Evolutionary conservation across 1,140 invertebrate species (phyloP), one percentile per base, ranked within the genome.

Genomic region (Zaprionus capensis): DNA sequence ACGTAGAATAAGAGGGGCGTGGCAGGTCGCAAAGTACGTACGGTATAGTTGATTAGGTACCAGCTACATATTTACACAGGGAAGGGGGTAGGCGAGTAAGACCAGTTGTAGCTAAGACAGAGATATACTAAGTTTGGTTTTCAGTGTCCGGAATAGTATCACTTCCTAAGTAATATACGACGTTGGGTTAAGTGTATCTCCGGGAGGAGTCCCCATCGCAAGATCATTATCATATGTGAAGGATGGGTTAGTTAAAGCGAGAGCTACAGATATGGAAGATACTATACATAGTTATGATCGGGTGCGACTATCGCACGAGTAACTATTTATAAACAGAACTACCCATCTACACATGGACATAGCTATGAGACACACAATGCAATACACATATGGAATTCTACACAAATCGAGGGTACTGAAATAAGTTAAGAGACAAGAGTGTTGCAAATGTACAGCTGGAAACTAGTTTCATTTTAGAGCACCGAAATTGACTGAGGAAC

Each of bases 361-460:
- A 56, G 59, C 51, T 38, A 57, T 71, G 53, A 71, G 51, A 53
- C 62, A 72, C 62, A 72, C 15, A 31, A 31, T 34, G 9, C 31
- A 34, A 34, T 34, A 65, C 7, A 65, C 26, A 26, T 17, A 12
- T 53, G 26, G 28, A 49, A 34, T 55, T 67, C 46, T 55, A 62
- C 71, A 74, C 71, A 62, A 15, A 63, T 56, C n/a, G 24, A 73
- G 53, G 17, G 67, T 69, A 57, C 67, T 61, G 17, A 17, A 64
- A 46, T 15, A 36, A 65, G 11, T 63, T 31, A 34, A 22, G 24
- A 20, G 22, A 64, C 41, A 49, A 12, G n/a, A 31, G 26, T 12
- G 14, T 62, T 31, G 24, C 34, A 38, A 38, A 22, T 41, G 0
- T 24, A 41, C 20, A 41, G 20, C 22, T 4, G 15, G 9, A 15